Evolutionary conservation across 2,797 vertebrate species (phyloP).

Genomic region (Pampus argenteus): DNA sequence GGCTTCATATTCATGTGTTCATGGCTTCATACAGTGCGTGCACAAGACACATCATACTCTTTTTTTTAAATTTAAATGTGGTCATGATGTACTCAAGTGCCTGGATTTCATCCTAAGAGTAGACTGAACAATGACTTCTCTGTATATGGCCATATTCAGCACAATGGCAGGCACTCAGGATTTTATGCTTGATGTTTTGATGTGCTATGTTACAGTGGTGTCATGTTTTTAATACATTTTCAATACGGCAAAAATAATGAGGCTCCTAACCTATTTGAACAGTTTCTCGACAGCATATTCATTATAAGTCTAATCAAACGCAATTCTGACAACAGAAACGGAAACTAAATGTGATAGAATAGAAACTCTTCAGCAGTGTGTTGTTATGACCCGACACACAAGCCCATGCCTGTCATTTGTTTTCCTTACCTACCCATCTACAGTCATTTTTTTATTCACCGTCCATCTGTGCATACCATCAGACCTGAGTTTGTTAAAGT

Average conservation of each 20-base stretch:
- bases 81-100: conserved; percentile 12
- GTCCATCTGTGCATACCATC: background rate
- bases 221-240: background rate
- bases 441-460: background rate
- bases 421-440: fast-evolving
- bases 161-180: background rate
- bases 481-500: conserved; percentile 1
- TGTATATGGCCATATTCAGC: conserved; percentile 23
- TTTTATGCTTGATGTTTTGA: background rate
- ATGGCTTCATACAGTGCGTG: conserved; percentile 31
- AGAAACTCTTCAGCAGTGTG: background rate
- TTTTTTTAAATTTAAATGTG: conserved; percentile 36
- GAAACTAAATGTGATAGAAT: background rate
- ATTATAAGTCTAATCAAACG: no score
- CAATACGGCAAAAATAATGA: no score
- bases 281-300: background rate
- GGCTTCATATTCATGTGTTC: no score
- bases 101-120: conserved; percentile 5
- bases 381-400: background rate
- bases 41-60: conserved; percentile 18
- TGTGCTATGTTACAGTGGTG: background rate
- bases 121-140: conserved; percentile 12
- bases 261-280: background rate
- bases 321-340: background rate
- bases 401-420: background rate